phyloP scores from a whole-genome alignment of 2,113 vertebrate species.

The Butorides virescens region DNA sequence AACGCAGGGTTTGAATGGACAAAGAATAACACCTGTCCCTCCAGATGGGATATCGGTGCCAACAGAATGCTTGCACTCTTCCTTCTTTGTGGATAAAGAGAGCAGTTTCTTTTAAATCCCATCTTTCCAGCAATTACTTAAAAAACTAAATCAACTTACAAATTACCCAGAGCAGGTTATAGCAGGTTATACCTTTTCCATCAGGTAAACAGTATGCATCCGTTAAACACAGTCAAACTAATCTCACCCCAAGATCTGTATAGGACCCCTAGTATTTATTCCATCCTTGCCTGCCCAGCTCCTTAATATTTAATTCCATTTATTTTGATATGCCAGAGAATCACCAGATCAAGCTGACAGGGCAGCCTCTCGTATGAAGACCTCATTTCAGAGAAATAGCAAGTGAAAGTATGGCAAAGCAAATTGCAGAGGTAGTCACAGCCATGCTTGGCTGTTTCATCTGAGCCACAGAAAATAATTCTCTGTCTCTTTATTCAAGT shows the following conservation, averaged over 20 bases:
- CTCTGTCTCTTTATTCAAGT: background rate
- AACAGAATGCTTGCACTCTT: background rate
- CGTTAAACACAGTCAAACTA: background rate
- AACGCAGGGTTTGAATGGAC: background rate
- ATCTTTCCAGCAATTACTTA: background rate
- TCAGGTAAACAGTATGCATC: background rate
- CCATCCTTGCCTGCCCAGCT: background rate
- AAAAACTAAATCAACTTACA: background rate
- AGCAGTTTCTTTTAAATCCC: background rate
- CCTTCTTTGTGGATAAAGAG: background rate
- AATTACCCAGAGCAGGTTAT: background rate
- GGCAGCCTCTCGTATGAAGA: background rate
- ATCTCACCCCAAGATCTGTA: background rate
- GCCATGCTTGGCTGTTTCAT: background rate
- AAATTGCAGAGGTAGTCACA: background rate
- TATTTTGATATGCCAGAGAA: background rate
- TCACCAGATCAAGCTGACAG: background rate
- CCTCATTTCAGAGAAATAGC: background rate
- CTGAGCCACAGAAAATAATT: background rate
- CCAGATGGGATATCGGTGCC: accelerated
- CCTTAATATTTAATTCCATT: background rate
- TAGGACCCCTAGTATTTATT: background rate
- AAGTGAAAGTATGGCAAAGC: background rate
- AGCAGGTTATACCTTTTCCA: background rate
- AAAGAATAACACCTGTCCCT: background rate